Percentiles rank a stretch among this genome's conserved stretches.
These are phyloP conservation scores for Apodemus speciosus DNA, from an alignment of 2,113 vertebrate genomes.

Conservation along the genomic window DNA sequence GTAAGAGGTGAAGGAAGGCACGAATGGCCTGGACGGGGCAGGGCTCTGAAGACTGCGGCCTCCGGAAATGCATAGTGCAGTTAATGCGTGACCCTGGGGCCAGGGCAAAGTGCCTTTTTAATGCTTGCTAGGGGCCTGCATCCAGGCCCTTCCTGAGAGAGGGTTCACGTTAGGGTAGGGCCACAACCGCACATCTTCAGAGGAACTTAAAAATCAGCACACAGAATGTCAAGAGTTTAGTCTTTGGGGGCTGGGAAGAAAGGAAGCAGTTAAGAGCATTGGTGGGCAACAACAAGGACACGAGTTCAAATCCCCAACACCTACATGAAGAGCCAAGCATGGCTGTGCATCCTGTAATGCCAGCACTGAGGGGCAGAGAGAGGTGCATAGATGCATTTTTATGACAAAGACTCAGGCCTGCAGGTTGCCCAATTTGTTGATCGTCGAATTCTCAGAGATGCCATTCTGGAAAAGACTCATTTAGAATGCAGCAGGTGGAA, in stretches of 20 bases:
- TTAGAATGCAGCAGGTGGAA: slow-evolving; percentile 46
- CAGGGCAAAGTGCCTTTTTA: not conserved
- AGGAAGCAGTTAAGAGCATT: not conserved
- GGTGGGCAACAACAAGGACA: not conserved
- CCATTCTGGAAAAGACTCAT: slow-evolving; percentile 45
- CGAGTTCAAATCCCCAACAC: not conserved
- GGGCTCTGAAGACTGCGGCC: not conserved
- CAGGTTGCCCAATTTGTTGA: not conserved
- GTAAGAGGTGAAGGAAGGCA: slow-evolving; percentile 46
- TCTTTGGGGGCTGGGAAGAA: not conserved
- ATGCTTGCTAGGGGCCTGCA: not conserved
- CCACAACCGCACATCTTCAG: not conserved
- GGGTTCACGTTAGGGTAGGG: not conserved
- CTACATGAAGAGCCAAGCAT: not conserved
- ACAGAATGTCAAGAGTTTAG: not conserved
- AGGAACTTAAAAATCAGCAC: not conserved
- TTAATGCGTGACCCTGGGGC: not conserved
- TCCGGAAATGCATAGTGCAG: not conserved
- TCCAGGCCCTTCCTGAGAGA: not conserved
- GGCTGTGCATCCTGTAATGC: not conserved
- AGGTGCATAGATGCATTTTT: not conserved
- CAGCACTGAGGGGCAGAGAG: not conserved
- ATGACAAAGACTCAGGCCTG: slow-evolving; percentile 9
- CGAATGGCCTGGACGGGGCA: not conserved
- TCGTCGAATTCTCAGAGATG: not conserved